These are phyloP conservation scores for Cynopterus brachyotis DNA, from an alignment of 2,113 vertebrate genomes.

Conservation along the genomic window DNA sequence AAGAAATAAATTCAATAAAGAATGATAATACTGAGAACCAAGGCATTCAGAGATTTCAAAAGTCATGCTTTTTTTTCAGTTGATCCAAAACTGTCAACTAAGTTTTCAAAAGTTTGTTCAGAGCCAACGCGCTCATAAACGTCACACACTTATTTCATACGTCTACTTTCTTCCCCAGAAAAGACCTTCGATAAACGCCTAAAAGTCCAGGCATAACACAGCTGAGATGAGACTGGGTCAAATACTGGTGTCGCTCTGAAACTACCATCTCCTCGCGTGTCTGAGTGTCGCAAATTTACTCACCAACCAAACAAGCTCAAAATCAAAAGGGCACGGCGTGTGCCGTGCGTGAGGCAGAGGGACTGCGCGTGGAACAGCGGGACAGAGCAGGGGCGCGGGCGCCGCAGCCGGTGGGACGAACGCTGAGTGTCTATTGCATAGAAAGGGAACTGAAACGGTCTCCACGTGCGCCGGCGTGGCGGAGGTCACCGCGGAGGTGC, in stretches of 20 bases:
- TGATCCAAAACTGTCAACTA: conserved; percentile 88
- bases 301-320: conserved; percentile 86
- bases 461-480: conserved; percentile 82
- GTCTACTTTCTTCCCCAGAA: conserved; percentile 79
- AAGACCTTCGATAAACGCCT: conserved; percentile 86
- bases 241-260: conserved; percentile 86
- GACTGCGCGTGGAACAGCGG: conserved; percentile 85
- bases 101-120: conserved; percentile 85
- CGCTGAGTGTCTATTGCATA: conserved; percentile 92
- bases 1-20: conserved; percentile 89
- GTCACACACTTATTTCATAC: conserved; percentile 82
- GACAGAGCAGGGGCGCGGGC: conserved; percentile 87
- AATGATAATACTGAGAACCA: conserved; percentile 91
- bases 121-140: conserved; percentile 83
- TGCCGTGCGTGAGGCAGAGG: conserved; percentile 81
- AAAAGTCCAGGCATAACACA: conserved; percentile 86
- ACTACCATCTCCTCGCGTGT: conserved; percentile 86
- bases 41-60: conserved; percentile 90
- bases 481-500: conserved; percentile 83
- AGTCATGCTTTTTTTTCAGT: conserved; percentile 86
- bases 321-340: conserved; percentile 88
- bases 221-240: conserved; percentile 90
- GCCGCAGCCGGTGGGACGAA: conserved; percentile 84
- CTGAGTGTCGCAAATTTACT: conserved; percentile 89
- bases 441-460: conserved; percentile 90